Evolutionary conservation across 2,113 vertebrate species (phyloP).

Genomic region (Antennarius striatus): DNA sequence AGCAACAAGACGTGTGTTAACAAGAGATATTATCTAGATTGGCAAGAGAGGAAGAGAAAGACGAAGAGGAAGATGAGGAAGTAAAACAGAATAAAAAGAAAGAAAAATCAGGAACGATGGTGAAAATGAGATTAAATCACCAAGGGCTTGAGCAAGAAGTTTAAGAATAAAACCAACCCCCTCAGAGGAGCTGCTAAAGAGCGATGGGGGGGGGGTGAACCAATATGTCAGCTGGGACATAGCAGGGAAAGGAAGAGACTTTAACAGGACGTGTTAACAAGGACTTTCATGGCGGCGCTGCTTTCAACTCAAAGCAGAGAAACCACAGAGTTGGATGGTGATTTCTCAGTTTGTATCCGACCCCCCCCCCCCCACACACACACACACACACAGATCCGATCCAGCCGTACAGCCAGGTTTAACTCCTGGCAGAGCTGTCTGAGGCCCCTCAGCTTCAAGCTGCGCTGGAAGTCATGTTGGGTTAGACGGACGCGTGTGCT

Average conservation of each 20-base stretch:
- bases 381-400: conserved; percentile 13
- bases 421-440: too few relatives aligned
- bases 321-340: conserved; percentile 54
- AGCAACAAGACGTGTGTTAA: too few relatives aligned
- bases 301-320: conserved; percentile 32
- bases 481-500: conserved; percentile 14
- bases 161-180: conserved; percentile 42
- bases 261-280: conserved; percentile 69
- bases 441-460: not conserved
- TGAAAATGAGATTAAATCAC: conserved; percentile 21
- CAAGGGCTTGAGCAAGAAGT: conserved; percentile 31
- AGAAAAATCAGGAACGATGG: too few relatives aligned
- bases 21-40: too few relatives aligned
- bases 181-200: conserved; percentile 28
- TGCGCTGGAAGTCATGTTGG: conserved; percentile 13
- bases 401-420: not conserved
- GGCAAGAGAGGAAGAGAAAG: too few relatives aligned
- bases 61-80: too few relatives aligned
- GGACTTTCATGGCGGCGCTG: conserved; percentile 39
- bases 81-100: too few relatives aligned
- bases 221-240: conserved; percentile 33
- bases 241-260: conserved; percentile 8
- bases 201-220: conserved; percentile 43
- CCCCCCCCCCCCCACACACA: too few relatives aligned
- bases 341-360: conserved; percentile 45